These are phyloP conservation scores for Pelobates cultripes DNA, from an alignment of 2,797 vertebrate genomes.

Conservation along the genomic window DNA sequence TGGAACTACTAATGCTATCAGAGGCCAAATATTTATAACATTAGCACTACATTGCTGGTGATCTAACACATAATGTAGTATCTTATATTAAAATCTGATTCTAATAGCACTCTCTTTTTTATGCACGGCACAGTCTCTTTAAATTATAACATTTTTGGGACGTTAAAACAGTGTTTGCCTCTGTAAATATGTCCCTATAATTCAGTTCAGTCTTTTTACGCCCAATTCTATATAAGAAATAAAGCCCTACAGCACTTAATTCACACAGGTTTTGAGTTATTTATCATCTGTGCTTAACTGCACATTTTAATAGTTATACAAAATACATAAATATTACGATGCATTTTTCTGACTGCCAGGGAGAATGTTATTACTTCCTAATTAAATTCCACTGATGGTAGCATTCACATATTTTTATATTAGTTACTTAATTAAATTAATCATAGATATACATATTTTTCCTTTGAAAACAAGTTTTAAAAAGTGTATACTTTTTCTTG, in stretches of 20 bases:
- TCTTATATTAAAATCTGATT: too few relatives aligned
- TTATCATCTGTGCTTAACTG: constrained; percentile 55
- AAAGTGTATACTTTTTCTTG: too few relatives aligned
- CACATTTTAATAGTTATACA: constrained; percentile 6
- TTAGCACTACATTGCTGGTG: too few relatives aligned
- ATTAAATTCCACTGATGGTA: constrained; percentile 51
- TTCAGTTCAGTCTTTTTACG: not conserved
- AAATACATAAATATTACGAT: constrained; percentile 42
- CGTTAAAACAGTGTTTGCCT: too few relatives aligned
- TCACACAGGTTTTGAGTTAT: constrained; percentile 38
- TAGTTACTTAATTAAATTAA: constrained; percentile 50
- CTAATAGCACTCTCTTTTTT: too few relatives aligned
- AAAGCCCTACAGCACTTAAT: constrained; percentile 36
- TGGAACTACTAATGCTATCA: too few relatives aligned
- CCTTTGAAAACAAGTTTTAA: not conserved
- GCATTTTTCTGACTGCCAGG: constrained; percentile 26
- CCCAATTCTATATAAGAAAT: constrained; percentile 33
- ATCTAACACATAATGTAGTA: too few relatives aligned
- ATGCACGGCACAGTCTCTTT: too few relatives aligned
- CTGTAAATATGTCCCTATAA: not conserved
- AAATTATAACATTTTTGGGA: too few relatives aligned
- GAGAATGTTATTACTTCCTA: constrained; percentile 49
- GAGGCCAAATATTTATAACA: too few relatives aligned
- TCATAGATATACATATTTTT: constrained; percentile 31
- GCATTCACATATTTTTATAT: constrained; percentile 49